Conservation (phyloP, 2,113 vertebrate species). For the Catharus fuscescens region DNA sequence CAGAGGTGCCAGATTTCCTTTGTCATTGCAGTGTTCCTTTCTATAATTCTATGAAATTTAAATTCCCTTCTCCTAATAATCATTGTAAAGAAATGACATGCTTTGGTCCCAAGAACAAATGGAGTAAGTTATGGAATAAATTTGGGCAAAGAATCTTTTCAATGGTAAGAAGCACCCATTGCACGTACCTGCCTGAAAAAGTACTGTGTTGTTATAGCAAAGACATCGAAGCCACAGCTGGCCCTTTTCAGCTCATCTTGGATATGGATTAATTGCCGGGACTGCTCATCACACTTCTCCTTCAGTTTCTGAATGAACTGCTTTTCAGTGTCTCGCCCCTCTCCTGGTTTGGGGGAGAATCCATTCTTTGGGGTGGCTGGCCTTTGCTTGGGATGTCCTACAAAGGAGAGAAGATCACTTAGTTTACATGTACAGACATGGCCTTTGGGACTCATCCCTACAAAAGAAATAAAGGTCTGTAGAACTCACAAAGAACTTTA, state of each 20-base stretch:
- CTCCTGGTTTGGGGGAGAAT: constrained; percentile 74
- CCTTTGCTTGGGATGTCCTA: constrained; percentile 82
- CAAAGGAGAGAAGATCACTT: background rate
- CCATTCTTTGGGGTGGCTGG: constrained; percentile 73
- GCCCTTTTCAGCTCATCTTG: constrained; percentile 82
- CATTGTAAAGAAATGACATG: background rate
- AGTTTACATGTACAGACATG: background rate
- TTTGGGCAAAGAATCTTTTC: background rate
- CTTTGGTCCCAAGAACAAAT: background rate
- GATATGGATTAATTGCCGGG: constrained; percentile 76
- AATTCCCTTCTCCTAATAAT: background rate
- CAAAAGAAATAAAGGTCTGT: background rate
- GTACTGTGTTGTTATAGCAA: constrained; percentile 89
- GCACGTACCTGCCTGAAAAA: constrained; percentile 88
- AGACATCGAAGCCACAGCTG: constrained; percentile 82
- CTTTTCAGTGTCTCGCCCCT: constrained; percentile 80
- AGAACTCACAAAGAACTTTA: background rate
- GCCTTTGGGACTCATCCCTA: background rate
- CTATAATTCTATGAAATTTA: background rate
- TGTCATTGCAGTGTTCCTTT: background rate
- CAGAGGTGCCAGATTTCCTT: background rate
- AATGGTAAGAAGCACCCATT: background rate
- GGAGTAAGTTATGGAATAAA: background rate
- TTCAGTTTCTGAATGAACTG: constrained; percentile 83
- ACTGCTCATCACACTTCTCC: constrained; percentile 86